phyloP scores from a whole-genome alignment of 2,888 invertebrate genomes.

The Adelognathus sp. region DNA sequence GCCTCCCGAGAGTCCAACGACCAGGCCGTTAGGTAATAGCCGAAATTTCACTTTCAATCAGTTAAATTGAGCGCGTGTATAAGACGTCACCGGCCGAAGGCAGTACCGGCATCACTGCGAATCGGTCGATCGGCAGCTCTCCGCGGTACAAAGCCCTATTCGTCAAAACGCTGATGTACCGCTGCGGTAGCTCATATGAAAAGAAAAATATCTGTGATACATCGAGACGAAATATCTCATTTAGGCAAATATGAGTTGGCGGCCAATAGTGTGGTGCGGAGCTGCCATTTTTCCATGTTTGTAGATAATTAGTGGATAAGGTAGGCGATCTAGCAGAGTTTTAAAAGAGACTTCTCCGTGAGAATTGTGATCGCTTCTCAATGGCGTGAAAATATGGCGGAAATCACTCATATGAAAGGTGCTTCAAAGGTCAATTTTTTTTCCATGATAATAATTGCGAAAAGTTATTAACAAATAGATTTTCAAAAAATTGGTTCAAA shows the following conservation, averaged over 20 bases:
- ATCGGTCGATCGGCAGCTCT: conserved; percentile 1
- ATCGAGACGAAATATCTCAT: too few species aligned
- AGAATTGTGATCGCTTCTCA: too few species aligned
- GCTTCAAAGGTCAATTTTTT: too few species aligned
- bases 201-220: background rate
- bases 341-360: too few species aligned
- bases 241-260: background rate
- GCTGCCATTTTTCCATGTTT: background rate
- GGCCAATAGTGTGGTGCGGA: too few species aligned
- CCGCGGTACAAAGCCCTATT: background rate
- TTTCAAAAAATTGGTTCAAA: too few species aligned
- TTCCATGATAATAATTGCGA: too few species aligned
- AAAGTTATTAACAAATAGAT: too few species aligned
- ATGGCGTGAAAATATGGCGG: too few species aligned
- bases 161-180: background rate
- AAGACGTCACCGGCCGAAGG: background rate
- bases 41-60: conserved; percentile 69
- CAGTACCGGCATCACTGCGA: background rate
- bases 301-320: too few species aligned
- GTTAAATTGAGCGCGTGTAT: conserved; percentile 30
- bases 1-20: conserved; percentile 34
- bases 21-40: conserved; percentile 62
- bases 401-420: too few species aligned
- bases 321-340: too few species aligned
- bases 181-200: background rate